Conservation (phyloP, 2,797 vertebrate species). For the Varecia variegata region DNA sequence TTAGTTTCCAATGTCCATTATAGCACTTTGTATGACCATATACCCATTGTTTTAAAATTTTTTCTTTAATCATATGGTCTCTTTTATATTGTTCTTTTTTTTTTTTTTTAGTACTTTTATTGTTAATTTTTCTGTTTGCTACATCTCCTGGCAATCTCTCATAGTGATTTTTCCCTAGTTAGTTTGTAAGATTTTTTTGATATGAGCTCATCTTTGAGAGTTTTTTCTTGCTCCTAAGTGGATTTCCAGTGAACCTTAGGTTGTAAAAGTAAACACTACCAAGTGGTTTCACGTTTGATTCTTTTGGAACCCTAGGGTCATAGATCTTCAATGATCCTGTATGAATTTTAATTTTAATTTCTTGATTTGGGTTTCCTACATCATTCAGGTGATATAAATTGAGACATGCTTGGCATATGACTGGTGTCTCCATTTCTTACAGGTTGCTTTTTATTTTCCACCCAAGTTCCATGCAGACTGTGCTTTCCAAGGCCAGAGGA, state of each 20-base stretch:
- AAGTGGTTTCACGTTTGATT: neutral
- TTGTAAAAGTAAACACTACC: neutral
- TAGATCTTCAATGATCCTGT: neutral
- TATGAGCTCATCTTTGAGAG: neutral
- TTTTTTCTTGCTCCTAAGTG: neutral
- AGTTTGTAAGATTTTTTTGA: neutral
- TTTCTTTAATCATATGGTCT: neutral
- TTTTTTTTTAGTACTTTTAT: neutral
- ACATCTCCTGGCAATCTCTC: neutral
- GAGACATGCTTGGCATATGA: neutral
- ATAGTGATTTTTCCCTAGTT: neutral
- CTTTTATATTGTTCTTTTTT: neutral
- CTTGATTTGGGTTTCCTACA: neutral
- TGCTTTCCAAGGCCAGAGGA: neutral
- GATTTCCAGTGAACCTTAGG: neutral
- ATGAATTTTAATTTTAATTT: constrained; percentile 22
- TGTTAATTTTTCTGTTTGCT: neutral
- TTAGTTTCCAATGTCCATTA: neutral
- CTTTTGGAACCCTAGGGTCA: neutral
- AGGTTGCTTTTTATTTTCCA: neutral
- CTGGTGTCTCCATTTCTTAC: neutral
- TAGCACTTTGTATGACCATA: neutral
- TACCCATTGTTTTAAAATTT: neutral
- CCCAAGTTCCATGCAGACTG: neutral
- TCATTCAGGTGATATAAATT: neutral